Percentiles rank a stretch among this genome's conserved stretches.
phyloP scores from a whole-genome alignment of 1,140 invertebrate genomes.

The Tribolium madens region DNA sequence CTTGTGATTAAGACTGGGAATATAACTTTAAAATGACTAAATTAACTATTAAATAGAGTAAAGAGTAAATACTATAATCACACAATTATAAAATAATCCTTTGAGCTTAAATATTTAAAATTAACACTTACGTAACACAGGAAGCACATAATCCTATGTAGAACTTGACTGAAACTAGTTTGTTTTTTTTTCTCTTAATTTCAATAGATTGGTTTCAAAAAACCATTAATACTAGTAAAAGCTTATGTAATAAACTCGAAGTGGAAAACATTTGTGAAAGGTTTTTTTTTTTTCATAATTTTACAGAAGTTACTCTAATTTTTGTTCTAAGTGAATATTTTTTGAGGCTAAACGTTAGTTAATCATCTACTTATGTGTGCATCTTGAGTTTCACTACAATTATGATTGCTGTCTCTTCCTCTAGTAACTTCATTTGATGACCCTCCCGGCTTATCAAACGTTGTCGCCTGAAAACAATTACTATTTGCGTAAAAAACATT shows the following conservation, averaged over 20 bases:
- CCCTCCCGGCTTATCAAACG: conserved; percentile 54
- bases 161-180: neutral
- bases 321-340: conserved; percentile 9
- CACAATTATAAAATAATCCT: neutral
- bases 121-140: conserved; percentile 16
- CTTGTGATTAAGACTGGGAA: neutral
- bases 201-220: neutral
- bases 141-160: conserved; percentile 13
- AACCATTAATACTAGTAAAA: neutral
- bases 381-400: conserved; percentile 61
- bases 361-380: conserved; percentile 59
- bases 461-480: conserved; percentile 57
- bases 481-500: neutral
- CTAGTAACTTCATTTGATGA: conserved; percentile 50
- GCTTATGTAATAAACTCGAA: neutral
- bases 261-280: neutral
- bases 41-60: neutral
- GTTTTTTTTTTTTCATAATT: neutral
- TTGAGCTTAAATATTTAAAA: conserved; percentile 15
- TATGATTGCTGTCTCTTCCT: conserved; percentile 62
- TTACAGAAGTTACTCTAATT: neutral
- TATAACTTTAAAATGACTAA: neutral
- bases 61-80: neutral
- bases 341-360: conserved; percentile 6
- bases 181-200: neutral